Percentiles rank a stretch among this genome's conserved stretches.
phyloP scores from a whole-genome alignment of 2,888 invertebrate genomes.

The Nymphalis urticae region DNA sequence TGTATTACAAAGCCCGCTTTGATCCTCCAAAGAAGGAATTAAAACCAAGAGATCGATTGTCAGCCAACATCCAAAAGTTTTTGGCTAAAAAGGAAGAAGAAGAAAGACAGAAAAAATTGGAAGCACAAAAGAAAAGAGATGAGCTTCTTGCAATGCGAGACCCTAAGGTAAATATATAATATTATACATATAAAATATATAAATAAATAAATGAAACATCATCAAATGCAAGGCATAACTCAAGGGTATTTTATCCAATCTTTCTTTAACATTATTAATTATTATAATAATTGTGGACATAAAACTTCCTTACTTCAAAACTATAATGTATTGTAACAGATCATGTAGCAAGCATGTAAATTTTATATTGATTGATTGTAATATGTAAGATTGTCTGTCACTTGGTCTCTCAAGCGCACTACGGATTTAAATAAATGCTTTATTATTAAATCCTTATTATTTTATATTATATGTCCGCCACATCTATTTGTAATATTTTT shows the following conservation, averaged over 20 bases:
- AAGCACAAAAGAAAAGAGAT: conserved; percentile 84
- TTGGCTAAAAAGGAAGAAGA: conserved; percentile 91
- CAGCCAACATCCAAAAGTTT: conserved; percentile 91
- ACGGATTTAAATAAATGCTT: too few relatives aligned
- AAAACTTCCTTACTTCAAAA: background rate
- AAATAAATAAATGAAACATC: background rate
- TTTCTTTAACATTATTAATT: too few relatives aligned
- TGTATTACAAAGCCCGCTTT: conserved; percentile 89
- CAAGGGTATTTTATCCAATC: too few relatives aligned
- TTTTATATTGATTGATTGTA: too few relatives aligned
- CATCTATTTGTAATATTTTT: conserved; percentile 3
- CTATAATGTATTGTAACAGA: too few relatives aligned
- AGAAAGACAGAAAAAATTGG: conserved; percentile 84
- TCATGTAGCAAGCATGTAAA: too few relatives aligned
- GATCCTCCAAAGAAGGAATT: conserved; percentile 91
- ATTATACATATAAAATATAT: background rate
- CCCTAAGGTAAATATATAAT: conserved; percentile 70
- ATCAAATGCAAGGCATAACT: too few relatives aligned
- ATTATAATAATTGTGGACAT: background rate
- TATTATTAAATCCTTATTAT: too few relatives aligned
- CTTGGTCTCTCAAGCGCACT: too few relatives aligned
- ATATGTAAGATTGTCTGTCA: too few relatives aligned
- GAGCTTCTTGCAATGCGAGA: conserved; percentile 85
- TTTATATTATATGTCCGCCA: too few relatives aligned
- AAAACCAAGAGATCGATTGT: conserved; percentile 84